Evolutionary conservation across 2,888 invertebrate genomes (phyloP).

Genomic region (Mesopsocus fuscifrons): DNA sequence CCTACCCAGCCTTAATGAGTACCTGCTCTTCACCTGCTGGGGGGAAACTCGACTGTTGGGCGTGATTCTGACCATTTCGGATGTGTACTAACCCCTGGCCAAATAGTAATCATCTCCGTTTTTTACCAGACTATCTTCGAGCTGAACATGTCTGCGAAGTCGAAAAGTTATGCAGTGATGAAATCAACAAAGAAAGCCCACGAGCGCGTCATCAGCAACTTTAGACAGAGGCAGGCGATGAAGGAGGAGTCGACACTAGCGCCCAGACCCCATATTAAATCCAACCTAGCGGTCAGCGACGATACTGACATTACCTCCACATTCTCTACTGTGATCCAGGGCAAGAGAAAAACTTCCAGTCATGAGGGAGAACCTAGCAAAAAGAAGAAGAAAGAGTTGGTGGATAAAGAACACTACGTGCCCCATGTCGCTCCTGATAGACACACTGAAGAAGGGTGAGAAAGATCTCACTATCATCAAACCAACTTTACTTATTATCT

Average conservation of each 20-base stretch:
- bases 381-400: slow-evolving; percentile 15
- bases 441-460: slow-evolving; percentile 64
- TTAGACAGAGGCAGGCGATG: slow-evolving; percentile 23
- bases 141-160: slow-evolving; percentile 61
- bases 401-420: slow-evolving; percentile 68
- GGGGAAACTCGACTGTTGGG: no score
- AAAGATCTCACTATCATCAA: slow-evolving; percentile 12
- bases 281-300: slow-evolving; percentile 29
- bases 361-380: slow-evolving; percentile 12
- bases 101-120: no score
- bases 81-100: no score
- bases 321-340: slow-evolving; percentile 36
- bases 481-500: slow-evolving; percentile 7
- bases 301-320: slow-evolving; percentile 33
- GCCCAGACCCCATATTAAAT: slow-evolving; percentile 23
- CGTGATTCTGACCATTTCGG: no score
- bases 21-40: no score
- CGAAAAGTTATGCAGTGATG: slow-evolving; percentile 65
- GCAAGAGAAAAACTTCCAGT: slow-evolving; percentile 23
- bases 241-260: slow-evolving; percentile 22
- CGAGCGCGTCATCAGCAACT: slow-evolving; percentile 33
- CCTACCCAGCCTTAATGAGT: no score
- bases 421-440: slow-evolving; percentile 69
- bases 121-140: slow-evolving; percentile 84
- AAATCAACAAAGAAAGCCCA: slow-evolving; percentile 64